Evolutionary conservation across 2,888 invertebrate genomes (phyloP).

Genomic region (Glyphotaelius pellucidus): DNA sequence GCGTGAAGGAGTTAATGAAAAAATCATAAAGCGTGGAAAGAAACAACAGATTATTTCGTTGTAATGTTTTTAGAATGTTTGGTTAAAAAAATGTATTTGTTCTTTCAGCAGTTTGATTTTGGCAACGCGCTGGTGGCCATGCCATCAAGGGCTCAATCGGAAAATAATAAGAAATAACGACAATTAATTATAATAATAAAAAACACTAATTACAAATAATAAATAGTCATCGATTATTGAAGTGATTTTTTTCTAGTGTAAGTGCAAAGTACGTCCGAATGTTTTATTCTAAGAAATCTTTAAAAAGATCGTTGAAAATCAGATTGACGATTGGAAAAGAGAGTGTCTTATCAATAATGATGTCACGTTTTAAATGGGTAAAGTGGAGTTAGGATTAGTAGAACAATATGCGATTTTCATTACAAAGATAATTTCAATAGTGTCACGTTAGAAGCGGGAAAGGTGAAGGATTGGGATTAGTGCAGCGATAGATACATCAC

Average conservation of each 20-base stretch:
- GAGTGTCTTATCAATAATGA: not conserved
- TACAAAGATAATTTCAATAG: not conserved
- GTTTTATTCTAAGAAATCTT: not conserved
- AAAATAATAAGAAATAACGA: not conserved
- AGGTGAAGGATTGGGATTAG: not conserved
- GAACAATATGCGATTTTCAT: not conserved
- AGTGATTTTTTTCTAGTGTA: no score
- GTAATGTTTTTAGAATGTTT: slow-evolving; percentile 46
- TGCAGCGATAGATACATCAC: not conserved
- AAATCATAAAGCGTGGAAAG: slow-evolving; percentile 70
- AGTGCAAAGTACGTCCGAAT: not conserved
- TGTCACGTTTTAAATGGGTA: not conserved
- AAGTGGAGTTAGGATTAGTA: not conserved
- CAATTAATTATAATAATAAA: not conserved
- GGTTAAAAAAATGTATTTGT: slow-evolving; percentile 47
- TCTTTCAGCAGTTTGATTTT: slow-evolving; percentile 53
- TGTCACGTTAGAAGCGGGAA: not conserved
- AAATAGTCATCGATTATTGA: not conserved
- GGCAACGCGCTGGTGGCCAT: slow-evolving; percentile 32
- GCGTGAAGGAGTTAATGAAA: slow-evolving; percentile 70
- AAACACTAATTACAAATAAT: not conserved
- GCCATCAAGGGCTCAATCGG: not conserved
- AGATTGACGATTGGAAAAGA: not conserved
- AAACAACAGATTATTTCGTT: slow-evolving; percentile 19
- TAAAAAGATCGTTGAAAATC: not conserved